A percentile compares a stretch with the other conserved stretches of the same genome.
phyloP scores from a whole-genome alignment of 64 coral and sea anemone genomes.

The Actinia equina region DNA sequence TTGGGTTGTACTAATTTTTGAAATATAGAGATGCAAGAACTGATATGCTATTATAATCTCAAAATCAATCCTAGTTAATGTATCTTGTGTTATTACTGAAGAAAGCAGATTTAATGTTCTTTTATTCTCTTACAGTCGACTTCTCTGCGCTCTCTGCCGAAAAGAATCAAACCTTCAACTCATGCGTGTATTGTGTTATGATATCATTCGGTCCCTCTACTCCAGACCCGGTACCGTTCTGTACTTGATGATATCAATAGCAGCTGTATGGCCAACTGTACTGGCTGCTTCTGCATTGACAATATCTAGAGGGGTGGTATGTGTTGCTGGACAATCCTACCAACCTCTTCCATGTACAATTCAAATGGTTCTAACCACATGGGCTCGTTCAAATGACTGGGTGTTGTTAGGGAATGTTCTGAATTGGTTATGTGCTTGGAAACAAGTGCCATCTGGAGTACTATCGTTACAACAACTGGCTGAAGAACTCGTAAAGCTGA shows the following conservation, averaged over 20 bases:
- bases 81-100: too few species aligned
- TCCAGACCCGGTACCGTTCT: conserved; percentile 7
- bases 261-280: conserved; percentile 61
- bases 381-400: neutral
- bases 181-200: conserved; percentile 52
- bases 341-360: conserved; percentile 5
- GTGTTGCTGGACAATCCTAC: neutral
- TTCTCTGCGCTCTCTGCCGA: conserved; percentile 59
- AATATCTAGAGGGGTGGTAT: neutral
- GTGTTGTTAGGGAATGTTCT: conserved; percentile 24
- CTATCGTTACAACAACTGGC: neutral
- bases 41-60: too few species aligned
- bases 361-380: conserved; percentile 6
- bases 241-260: conserved; percentile 49
- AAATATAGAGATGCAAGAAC: too few species aligned
- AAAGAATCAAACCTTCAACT: conserved; percentile 29
- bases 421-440: conserved; percentile 25
- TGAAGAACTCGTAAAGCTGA: neutral
- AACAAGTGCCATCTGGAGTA: neutral
- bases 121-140: conserved; percentile 32
- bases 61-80: too few species aligned
- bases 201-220: conserved; percentile 59
- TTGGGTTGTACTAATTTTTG: too few species aligned
- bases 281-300: neutral
- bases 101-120: neutral